phyloP scores from a whole-genome alignment of 2,113 vertebrate species.

The Ptyas mucosa region DNA sequence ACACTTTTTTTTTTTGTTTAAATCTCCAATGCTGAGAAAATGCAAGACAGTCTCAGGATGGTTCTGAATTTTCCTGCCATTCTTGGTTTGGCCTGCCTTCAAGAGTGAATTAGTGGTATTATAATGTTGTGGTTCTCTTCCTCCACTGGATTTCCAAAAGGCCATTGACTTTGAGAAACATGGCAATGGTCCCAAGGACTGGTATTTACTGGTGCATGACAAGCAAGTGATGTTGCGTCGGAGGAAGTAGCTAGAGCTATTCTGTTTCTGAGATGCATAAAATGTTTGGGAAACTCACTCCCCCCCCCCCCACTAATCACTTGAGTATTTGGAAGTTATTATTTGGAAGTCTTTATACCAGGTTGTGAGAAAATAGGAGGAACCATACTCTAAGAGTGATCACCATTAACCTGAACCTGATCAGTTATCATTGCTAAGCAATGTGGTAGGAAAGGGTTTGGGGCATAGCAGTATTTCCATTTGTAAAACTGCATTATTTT shows the following conservation, averaged over 20 bases:
- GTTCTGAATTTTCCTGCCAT: constrained; percentile 24
- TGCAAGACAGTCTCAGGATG: constrained; percentile 46
- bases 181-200: constrained; percentile 3
- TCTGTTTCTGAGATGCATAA: constrained; percentile 4
- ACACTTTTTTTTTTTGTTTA: constrained; percentile 8
- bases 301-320: constrained; percentile 11
- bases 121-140: constrained; percentile 18
- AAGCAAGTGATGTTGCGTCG: constrained; percentile 36
- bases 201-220: constrained; percentile 32
- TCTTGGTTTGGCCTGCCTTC: constrained; percentile 24
- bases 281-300: constrained; percentile 8
- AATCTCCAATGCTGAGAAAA: constrained; percentile 41
- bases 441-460: constrained; percentile 10
- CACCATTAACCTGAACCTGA: constrained; percentile 21
- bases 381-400: constrained; percentile 23
- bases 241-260: constrained; percentile 19
- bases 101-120: constrained; percentile 20
- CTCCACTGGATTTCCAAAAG: constrained; percentile 42
- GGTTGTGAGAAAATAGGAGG: background rate
- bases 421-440: constrained; percentile 33
- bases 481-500: constrained; percentile 18
- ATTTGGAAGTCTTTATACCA: background rate
- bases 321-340: constrained; percentile 13
- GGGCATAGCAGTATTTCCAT: constrained; percentile 9
- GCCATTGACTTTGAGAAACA: constrained; percentile 18